phyloP scores from a whole-genome alignment of 2,888 invertebrate species.

The Lithophane leautieri region DNA sequence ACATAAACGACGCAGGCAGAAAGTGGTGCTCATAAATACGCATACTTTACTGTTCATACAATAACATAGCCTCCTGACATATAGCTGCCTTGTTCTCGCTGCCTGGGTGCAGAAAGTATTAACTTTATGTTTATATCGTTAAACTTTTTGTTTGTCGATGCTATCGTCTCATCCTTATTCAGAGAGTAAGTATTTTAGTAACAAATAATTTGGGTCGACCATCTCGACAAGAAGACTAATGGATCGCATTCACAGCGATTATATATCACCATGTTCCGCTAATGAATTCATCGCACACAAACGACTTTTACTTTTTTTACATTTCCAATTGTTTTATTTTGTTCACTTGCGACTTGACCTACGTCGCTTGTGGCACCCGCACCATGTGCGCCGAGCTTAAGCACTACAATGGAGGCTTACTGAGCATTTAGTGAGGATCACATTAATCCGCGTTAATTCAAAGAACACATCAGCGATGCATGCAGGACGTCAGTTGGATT shows the following conservation, averaged over 20 bases:
- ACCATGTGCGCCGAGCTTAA: background rate
- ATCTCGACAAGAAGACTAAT: conserved; percentile 78
- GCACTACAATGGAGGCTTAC: conserved; percentile 28
- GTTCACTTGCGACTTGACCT: conserved; percentile 33
- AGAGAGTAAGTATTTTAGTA: conserved; percentile 71
- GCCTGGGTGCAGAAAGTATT: background rate
- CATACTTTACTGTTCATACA: conserved; percentile 20
- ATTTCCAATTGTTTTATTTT: conserved; percentile 67
- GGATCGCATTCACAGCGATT: conserved; percentile 71
- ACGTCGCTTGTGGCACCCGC: background rate
- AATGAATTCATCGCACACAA: conserved; percentile 76
- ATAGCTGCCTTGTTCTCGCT: background rate
- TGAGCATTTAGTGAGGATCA: conserved; percentile 41
- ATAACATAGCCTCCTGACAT: background rate
- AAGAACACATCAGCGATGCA: conserved; percentile 19
- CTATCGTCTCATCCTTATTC: conserved; percentile 35
- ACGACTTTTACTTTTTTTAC: conserved; percentile 68
- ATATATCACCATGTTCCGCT: conserved; percentile 73
- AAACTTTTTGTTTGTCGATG: conserved; percentile 27
- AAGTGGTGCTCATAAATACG: conserved; percentile 28
- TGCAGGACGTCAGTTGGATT: background rate
- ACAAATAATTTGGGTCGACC: conserved; percentile 76
- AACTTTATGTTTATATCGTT: conserved; percentile 24
- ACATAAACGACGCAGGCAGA: background rate
- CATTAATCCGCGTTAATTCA: conserved; percentile 38